These are phyloP conservation scores for Myiotriccus ornatus DNA, from an alignment of 2,797 vertebrate species.

Conservation along the genomic window DNA sequence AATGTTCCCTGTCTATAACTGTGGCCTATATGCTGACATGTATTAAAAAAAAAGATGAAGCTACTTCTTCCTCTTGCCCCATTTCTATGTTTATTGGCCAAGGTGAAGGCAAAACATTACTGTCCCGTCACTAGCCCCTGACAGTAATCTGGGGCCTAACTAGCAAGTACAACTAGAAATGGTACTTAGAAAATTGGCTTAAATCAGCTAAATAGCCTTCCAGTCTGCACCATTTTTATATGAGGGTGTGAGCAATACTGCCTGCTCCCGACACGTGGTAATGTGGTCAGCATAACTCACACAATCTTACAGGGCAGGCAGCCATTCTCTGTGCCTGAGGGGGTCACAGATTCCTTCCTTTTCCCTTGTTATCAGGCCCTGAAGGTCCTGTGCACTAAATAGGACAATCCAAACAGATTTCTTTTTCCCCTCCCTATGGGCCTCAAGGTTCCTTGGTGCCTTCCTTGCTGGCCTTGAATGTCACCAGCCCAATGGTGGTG, in stretches of 20 bases:
- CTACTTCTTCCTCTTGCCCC: neutral
- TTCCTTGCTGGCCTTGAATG: neutral
- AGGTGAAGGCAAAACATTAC: neutral
- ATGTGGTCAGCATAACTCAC: neutral
- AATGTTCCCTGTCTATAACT: neutral
- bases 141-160: neutral
- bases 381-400: neutral
- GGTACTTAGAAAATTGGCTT: neutral
- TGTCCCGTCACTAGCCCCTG: neutral
- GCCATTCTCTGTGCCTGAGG: neutral
- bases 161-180: neutral
- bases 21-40: neutral
- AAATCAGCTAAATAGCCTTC: neutral
- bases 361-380: neutral
- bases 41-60: neutral
- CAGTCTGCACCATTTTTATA: neutral
- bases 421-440: neutral
- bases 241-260: neutral
- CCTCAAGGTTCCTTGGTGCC: neutral
- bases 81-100: neutral
- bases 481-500: neutral
- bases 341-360: neutral
- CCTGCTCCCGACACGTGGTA: neutral
- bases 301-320: neutral
- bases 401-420: neutral